Evolutionary conservation across 2,797 vertebrate species (phyloP).

Genomic region (Anniella stebbinsi): DNA sequence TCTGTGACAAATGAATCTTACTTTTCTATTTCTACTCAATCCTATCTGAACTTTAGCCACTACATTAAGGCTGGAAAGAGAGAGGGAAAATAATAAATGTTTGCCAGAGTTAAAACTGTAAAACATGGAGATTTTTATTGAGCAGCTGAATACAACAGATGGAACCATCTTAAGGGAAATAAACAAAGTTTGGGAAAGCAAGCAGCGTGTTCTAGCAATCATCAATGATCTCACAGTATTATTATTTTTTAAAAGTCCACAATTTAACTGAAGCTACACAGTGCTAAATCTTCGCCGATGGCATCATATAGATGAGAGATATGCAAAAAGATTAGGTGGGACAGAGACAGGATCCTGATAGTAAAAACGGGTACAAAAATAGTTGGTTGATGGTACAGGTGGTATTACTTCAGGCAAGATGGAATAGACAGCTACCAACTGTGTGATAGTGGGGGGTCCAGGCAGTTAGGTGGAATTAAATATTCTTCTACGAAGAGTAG

Average conservation of each 20-base stretch:
- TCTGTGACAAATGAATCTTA: not conserved
- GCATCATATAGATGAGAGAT: slow-evolving; percentile 53
- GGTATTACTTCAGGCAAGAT: slow-evolving; percentile 64
- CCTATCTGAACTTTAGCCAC: slow-evolving; percentile 18
- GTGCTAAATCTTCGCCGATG: slow-evolving; percentile 76
- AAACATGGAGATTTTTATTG: slow-evolving; percentile 65
- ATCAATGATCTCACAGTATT: slow-evolving; percentile 69
- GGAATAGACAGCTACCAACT: slow-evolving; percentile 57
- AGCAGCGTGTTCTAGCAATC: slow-evolving; percentile 72
- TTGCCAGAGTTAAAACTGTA: slow-evolving; percentile 55
- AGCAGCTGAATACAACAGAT: slow-evolving; percentile 70
- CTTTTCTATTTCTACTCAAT: slow-evolving; percentile 16
- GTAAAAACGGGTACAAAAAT: slow-evolving; percentile 62
- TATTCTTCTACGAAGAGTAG: not conserved
- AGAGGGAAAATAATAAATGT: slow-evolving; percentile 42
- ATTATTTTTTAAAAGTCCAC: slow-evolving; percentile 60
- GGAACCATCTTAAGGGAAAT: slow-evolving; percentile 72
- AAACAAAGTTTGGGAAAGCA: slow-evolving; percentile 75
- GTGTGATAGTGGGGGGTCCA: slow-evolving; percentile 41
- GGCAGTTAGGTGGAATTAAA: not conserved
- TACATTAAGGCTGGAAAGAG: slow-evolving; percentile 56
- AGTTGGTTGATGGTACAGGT: slow-evolving; percentile 66
- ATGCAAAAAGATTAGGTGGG: slow-evolving; percentile 64
- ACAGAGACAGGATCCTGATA: slow-evolving; percentile 65
- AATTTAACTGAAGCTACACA: slow-evolving; percentile 71